These are phyloP conservation scores for Spilosoma lubricipeda DNA, from an alignment of 2,888 invertebrate species.

Conservation along the genomic window DNA sequence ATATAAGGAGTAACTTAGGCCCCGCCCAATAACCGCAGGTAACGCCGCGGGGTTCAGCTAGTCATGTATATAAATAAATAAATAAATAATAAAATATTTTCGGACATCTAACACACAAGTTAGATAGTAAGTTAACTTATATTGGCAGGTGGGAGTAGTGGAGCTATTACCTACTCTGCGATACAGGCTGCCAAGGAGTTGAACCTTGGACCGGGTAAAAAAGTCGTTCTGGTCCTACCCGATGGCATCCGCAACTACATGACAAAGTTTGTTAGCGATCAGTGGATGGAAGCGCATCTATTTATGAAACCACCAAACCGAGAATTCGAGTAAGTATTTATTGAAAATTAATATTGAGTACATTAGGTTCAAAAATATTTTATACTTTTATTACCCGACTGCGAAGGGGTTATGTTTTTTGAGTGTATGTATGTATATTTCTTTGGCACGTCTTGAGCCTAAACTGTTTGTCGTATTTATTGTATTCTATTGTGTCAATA, in stretches of 20 bases:
- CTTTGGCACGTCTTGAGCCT: too few relatives aligned
- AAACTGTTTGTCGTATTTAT: too few relatives aligned
- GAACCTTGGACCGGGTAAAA: slow-evolving; percentile 89
- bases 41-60: too few relatives aligned
- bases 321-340: slow-evolving; percentile 53
- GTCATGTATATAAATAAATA: too few relatives aligned
- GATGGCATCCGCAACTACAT: slow-evolving; percentile 98
- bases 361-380: neutral
- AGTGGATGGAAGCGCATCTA: slow-evolving; percentile 96
- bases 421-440: too few relatives aligned
- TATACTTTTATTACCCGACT: too few relatives aligned
- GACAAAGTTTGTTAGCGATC: slow-evolving; percentile 96
- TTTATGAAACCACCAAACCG: slow-evolving; percentile 74
- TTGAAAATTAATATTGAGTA: neutral
- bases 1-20: too few relatives aligned
- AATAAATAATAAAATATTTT: too few relatives aligned
- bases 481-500: too few relatives aligned
- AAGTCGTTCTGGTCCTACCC: slow-evolving; percentile 94
- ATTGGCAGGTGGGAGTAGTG: slow-evolving; percentile 93
- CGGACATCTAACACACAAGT: too few relatives aligned
- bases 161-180: slow-evolving; percentile 91
- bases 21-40: too few relatives aligned
- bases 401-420: too few relatives aligned
- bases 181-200: slow-evolving; percentile 90
- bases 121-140: neutral